phyloP scores from a whole-genome alignment of 2,113 vertebrate genomes.

The Murina feae region DNA sequence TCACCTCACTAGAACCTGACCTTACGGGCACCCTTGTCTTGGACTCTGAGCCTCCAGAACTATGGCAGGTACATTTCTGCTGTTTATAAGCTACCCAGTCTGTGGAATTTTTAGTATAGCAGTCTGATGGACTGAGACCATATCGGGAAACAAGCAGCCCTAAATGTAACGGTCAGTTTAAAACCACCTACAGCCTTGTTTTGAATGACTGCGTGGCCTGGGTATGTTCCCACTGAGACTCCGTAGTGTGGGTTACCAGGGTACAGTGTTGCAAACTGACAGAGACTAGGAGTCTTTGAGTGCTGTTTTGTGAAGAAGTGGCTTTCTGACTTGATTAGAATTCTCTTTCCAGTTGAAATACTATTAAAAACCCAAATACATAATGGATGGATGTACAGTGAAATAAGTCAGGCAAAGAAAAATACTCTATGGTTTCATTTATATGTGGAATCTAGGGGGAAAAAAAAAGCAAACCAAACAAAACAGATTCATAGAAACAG shows the following conservation, averaged over 20 bases:
- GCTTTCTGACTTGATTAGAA: neutral
- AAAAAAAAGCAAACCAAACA: neutral
- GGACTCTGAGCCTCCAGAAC: neutral
- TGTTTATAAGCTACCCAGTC: neutral
- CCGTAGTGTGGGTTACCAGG: rapidly evolving
- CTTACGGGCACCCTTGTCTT: neutral
- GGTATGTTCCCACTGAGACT: neutral
- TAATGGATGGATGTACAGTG: neutral
- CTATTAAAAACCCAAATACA: neutral
- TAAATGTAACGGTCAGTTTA: neutral
- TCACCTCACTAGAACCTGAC: neutral
- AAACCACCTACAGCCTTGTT: neutral
- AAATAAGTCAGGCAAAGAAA: neutral
- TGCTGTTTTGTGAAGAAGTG: neutral
- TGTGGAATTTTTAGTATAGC: neutral
- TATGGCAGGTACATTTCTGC: neutral
- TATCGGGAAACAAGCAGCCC: neutral
- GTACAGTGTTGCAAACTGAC: rapidly evolving
- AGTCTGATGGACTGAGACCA: neutral
- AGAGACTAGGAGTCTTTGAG: neutral
- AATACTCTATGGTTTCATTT: neutral
- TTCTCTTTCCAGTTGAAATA: neutral
- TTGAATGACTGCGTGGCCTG: neutral
- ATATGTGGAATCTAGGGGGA: neutral
- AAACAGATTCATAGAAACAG: neutral